Percentiles rank a stretch among this genome's conserved stretches.
These are phyloP conservation scores for Drosophila sproati DNA, from an alignment of 1,140 invertebrate species.

Conservation along the genomic window DNA sequence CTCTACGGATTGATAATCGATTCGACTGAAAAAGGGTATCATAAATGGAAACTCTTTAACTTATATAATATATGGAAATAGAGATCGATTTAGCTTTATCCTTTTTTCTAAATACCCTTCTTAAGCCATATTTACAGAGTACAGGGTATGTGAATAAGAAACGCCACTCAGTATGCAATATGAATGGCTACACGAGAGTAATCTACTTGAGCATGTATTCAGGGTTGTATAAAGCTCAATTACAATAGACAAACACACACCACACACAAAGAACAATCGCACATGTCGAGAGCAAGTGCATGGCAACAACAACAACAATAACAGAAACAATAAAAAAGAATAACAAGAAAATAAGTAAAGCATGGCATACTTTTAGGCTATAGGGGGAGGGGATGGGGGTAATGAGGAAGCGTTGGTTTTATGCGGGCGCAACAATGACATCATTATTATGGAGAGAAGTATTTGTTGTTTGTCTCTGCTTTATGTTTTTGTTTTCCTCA, in stretches of 20 bases:
- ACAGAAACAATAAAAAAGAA: conserved; percentile 13
- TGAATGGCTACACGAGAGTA: not conserved
- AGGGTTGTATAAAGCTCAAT: conserved; percentile 31
- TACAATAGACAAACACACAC: conserved; percentile 24
- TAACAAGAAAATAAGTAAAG: conserved; percentile 24
- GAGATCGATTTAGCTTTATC: not conserved
- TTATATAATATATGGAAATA: too few relatives aligned
- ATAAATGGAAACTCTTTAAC: too few relatives aligned
- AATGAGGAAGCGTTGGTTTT: not conserved
- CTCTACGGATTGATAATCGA: too few relatives aligned
- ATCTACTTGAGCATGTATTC: conserved; percentile 27
- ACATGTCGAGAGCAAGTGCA: conserved; percentile 22
- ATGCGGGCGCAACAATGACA: conserved; percentile 54
- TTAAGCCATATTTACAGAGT: too few relatives aligned
- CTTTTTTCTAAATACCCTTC: not conserved
- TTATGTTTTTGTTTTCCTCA: not conserved
- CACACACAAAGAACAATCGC: not conserved
- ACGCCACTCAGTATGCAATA: not conserved
- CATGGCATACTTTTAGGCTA: conserved; percentile 45
- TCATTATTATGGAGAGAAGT: conserved; percentile 67
- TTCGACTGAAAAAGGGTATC: too few relatives aligned
- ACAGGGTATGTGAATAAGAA: not conserved
- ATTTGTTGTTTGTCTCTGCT: not conserved
- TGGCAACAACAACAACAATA: conserved; percentile 18
- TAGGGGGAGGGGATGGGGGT: not conserved